Conservation (phyloP, 2,113 vertebrate genomes). For the Thalassoma bifasciatum region DNA sequence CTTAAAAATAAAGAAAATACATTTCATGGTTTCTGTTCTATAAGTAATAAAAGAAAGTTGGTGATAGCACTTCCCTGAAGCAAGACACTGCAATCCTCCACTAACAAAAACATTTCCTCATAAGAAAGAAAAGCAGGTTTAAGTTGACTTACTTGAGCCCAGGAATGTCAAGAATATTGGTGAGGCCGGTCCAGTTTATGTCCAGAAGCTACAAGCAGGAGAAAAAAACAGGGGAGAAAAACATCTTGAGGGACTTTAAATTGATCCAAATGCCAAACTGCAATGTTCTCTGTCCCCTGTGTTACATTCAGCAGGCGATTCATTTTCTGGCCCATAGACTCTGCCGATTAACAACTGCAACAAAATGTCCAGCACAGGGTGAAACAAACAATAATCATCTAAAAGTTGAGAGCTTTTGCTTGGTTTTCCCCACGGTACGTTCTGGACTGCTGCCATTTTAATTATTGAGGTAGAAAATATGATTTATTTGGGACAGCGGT, state of each 20-base stretch:
- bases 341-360: constrained; percentile 17
- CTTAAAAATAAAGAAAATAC: too few species aligned
- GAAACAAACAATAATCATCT: constrained; percentile 34
- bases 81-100: neutral
- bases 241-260: constrained; percentile 21
- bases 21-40: too few species aligned
- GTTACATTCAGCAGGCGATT: constrained; percentile 7
- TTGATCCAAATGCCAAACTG: constrained; percentile 26
- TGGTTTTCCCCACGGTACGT: neutral
- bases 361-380: neutral
- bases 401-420: constrained; percentile 6
- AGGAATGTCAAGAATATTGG: constrained; percentile 97
- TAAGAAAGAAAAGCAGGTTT: constrained; percentile 19
- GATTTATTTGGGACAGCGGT: neutral
- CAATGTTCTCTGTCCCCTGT: constrained; percentile 25
- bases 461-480: neutral
- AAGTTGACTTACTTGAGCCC: constrained; percentile 91
- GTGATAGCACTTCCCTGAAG: neutral
- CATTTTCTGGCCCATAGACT: constrained; percentile 18
- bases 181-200: constrained; percentile 97
- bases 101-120: constrained; percentile 1
- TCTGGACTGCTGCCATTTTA: neutral
- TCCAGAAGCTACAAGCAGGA: constrained; percentile 88
- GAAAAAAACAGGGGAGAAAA: constrained; percentile 22
- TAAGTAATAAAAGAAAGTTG: too few species aligned